phyloP scores from a whole-genome alignment of 2,888 invertebrate genomes.

The Cryptocheilus praepositus region DNA sequence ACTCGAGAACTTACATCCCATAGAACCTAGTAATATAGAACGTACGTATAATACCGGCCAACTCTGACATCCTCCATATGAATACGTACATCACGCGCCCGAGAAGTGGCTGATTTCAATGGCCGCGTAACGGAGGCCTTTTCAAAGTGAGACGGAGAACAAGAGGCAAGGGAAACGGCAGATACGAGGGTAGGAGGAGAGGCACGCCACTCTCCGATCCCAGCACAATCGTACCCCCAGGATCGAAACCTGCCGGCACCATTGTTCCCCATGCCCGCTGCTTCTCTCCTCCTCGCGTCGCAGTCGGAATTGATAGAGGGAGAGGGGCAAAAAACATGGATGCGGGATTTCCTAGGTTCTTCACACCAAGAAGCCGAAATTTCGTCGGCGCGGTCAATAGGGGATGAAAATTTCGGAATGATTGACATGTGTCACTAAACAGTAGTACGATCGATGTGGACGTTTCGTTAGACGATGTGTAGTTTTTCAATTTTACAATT shows the following conservation, averaged over 20 bases:
- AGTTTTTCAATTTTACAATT: too few relatives aligned
- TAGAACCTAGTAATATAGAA: too few relatives aligned
- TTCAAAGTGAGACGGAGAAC: slow-evolving; percentile 32
- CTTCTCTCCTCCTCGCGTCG: too few relatives aligned
- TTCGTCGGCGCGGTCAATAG: too few relatives aligned
- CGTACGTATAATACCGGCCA: too few relatives aligned
- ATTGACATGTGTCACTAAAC: background rate
- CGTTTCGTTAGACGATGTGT: too few relatives aligned
- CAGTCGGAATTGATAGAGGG: background rate
- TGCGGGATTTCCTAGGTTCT: background rate
- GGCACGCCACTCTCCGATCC: slow-evolving; percentile 5
- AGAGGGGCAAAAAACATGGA: background rate
- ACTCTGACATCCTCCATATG: too few relatives aligned
- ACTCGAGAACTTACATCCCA: too few relatives aligned
- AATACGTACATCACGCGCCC: background rate
- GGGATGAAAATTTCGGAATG: background rate
- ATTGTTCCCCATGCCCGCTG: slow-evolving; percentile 35
- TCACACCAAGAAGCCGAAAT: background rate
- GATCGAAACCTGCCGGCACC: slow-evolving; percentile 41
- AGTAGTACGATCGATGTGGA: background rate
- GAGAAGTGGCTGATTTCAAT: slow-evolving; percentile 37
- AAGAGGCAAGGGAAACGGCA: background rate
- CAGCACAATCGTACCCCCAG: slow-evolving; percentile 41
- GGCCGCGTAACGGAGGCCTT: slow-evolving; percentile 27
- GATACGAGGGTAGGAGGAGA: background rate